Evolutionary conservation across 1,140 invertebrate genomes (phyloP), one percentile per base, ranked within the genome.

Genomic region (Idris sp.): DNA sequence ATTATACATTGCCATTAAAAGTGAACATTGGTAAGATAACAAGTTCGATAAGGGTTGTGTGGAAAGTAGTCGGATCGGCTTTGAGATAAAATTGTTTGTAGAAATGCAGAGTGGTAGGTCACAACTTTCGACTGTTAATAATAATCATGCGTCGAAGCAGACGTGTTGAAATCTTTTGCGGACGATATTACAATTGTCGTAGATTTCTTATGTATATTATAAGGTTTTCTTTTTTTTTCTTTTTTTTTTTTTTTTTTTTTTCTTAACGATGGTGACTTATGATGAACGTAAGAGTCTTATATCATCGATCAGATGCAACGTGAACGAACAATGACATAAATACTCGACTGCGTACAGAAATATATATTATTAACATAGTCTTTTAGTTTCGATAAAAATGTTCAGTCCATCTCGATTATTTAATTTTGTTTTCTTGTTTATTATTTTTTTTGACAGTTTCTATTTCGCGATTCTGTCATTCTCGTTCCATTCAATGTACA

Each of bases 341-440:
- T 87, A 83, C 81, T 81, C 79, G 83, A 87, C 84, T 86, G 85
- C 83, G 84, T 87, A 88, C 84, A 88, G 85, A 87, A 86, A 88
- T 87, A 87, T 86, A 87, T 85, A 85, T 85, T 83, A 84, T 85
- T 84, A 78, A 77, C 76, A 85, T 86, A 88, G 86, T 88, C 86
- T 87, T 88, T 86, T 84, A 87, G 86, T 88, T 87, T 87, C 85
- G 81, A 87, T 88, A 88, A 87, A 88, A 88, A 88, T 86, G 81
- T 85, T 88, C 86, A 88, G 86, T 87, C 85, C 85, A 81, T 85
- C 82, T 87, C 83, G 79, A 83, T 83, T 85, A 81, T n/a, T n/a
- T 83, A 82, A 81, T 76, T 73, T 67, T 73, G 67, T 79, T n/a
- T n/a, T n/a, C n/a, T n/a, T n/a, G n/a, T n/a, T n/a, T n/a, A n/a